Evolutionary conservation across 2,888 invertebrate species (phyloP).

Genomic region (Julus scandinavius): DNA sequence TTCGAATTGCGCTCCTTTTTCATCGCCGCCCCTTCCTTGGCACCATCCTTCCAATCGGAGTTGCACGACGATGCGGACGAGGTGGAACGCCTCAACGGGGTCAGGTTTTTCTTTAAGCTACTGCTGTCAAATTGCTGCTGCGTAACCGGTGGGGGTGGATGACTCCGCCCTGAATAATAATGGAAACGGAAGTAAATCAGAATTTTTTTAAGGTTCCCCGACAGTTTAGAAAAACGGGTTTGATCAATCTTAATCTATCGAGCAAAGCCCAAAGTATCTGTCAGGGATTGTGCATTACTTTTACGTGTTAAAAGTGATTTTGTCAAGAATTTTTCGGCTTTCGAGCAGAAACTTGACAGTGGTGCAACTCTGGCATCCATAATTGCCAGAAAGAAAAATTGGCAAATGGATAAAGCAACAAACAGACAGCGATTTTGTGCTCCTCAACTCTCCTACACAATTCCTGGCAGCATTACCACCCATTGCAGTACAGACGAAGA

Average conservation of each 20-base stretch:
- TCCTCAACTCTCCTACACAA: not conserved
- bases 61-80: slow-evolving; percentile 63
- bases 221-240: not conserved
- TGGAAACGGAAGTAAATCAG: slow-evolving; percentile 48
- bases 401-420: not conserved
- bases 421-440: too few species aligned
- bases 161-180: slow-evolving; percentile 62
- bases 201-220: not conserved
- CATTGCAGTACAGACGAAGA: not conserved
- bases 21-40: slow-evolving; percentile 61
- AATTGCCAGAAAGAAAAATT: not conserved
- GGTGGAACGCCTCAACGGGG: slow-evolving; percentile 65
- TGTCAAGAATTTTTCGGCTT: not conserved
- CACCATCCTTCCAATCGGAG: slow-evolving; percentile 63
- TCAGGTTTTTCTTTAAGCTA: slow-evolving; percentile 64
- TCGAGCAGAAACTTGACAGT: slow-evolving; percentile 19
- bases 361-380: not conserved
- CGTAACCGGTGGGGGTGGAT: slow-evolving; percentile 65
- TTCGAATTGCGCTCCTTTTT: slow-evolving; percentile 40
- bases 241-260: not conserved
- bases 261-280: not conserved
- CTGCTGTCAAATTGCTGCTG: slow-evolving; percentile 65
- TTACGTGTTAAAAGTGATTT: not conserved
- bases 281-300: not conserved
- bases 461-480: not conserved